These are phyloP conservation scores for Bombus sibiricus DNA, from an alignment of 1,140 invertebrate genomes.

Conservation along the genomic window DNA sequence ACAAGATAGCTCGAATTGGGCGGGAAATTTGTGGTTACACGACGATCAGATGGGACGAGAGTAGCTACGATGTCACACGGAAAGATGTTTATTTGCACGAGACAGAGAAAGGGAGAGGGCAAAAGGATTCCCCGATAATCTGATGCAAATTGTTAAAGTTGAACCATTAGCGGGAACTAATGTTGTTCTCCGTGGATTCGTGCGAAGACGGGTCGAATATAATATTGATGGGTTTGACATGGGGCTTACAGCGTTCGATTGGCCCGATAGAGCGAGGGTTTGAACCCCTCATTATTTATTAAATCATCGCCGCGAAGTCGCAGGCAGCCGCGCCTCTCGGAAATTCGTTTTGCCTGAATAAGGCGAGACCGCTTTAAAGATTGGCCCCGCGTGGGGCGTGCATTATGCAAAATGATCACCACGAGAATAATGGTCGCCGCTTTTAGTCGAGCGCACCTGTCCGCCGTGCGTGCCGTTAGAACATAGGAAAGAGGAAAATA, in stretches of 20 bases:
- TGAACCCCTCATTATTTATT: constrained; percentile 73
- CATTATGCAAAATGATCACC: constrained; percentile 55
- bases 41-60: constrained; percentile 21
- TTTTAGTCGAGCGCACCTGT: constrained; percentile 27
- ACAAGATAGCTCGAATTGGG: background rate
- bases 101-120: constrained; percentile 26
- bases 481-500: background rate
- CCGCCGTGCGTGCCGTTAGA: background rate
- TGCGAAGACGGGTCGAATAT: constrained; percentile 58
- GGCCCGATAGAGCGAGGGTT: constrained; percentile 51
- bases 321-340: constrained; percentile 29
- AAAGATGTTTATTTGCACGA: constrained; percentile 68
- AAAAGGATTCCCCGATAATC: constrained; percentile 73
- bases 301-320: constrained; percentile 64
- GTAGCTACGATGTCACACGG: constrained; percentile 32
- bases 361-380: constrained; percentile 26
- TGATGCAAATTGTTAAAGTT: constrained; percentile 79
- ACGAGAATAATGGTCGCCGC: constrained; percentile 41
- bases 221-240: constrained; percentile 77
- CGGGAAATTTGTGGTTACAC: constrained; percentile 53
- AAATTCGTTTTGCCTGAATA: constrained; percentile 49
- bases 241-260: constrained; percentile 62
- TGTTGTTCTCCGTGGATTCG: constrained; percentile 67
- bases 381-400: constrained; percentile 6
- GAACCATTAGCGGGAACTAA: constrained; percentile 74